Percentiles rank a stretch among this genome's conserved stretches.
Evolutionary conservation across 2,113 vertebrate species (phyloP).

Genomic region (Nothocercus nigrocapillus): DNA sequence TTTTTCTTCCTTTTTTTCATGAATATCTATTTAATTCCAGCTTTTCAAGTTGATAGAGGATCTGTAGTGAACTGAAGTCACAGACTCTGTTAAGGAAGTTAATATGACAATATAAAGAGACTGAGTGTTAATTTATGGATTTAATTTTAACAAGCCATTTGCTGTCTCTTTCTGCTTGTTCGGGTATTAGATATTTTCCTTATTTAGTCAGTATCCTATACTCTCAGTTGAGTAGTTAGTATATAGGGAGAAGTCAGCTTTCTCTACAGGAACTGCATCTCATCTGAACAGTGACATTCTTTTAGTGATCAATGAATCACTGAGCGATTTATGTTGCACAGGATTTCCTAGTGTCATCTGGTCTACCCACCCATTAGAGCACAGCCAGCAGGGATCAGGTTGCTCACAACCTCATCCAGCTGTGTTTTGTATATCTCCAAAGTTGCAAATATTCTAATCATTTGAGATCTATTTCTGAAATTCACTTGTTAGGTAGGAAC

Average conservation of each 20-base stretch:
- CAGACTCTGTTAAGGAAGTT: not conserved
- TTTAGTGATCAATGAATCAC: not conserved
- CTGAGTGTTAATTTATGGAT: not conserved
- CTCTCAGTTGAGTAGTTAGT: not conserved
- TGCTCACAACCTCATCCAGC: not conserved
- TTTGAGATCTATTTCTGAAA: not conserved
- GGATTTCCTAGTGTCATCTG: not conserved
- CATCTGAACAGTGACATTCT: not conserved
- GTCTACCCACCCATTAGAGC: not conserved
- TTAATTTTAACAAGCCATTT: not conserved
- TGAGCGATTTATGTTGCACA: not conserved
- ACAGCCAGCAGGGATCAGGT: not conserved
- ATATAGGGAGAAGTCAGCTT: not conserved
- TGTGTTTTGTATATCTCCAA: not conserved
- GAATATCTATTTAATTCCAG: not conserved
- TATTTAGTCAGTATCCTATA: not conserved
- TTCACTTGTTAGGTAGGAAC: not conserved
- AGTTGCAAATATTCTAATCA: not conserved
- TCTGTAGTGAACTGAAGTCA: not conserved
- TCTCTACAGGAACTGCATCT: not conserved
- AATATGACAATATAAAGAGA: not conserved
- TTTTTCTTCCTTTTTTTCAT: not conserved
- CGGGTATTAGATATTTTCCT: not conserved
- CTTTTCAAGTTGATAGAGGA: not conserved
- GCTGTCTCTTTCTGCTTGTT: not conserved